Percentiles rank a stretch among this genome's conserved stretches.
phyloP scores from a whole-genome alignment of 2,888 invertebrate genomes.

The Protophormia terraenovae region DNA sequence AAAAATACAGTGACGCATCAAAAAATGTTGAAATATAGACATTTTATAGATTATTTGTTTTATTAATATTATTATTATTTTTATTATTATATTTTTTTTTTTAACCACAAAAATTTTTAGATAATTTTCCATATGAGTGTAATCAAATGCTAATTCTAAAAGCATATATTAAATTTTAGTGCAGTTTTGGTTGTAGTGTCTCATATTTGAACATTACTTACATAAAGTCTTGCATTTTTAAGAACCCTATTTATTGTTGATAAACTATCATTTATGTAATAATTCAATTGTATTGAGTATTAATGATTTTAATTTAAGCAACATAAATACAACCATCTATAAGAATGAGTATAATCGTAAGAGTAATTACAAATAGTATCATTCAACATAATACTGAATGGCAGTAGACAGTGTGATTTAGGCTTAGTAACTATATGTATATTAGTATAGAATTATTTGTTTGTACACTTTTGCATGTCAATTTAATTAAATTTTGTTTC shows the following conservation, averaged over 20 bases:
- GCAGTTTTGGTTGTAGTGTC: not conserved
- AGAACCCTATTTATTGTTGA: slow-evolving; percentile 28
- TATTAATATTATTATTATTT: too few relatives aligned
- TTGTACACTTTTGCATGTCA: slow-evolving; percentile 11
- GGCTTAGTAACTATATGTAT: not conserved
- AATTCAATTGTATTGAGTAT: slow-evolving; percentile 10
- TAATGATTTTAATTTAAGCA: slow-evolving; percentile 32
- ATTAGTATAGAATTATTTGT: slow-evolving; percentile 2
- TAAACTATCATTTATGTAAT: slow-evolving; percentile 46
- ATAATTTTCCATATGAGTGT: not conserved
- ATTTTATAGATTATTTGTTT: too few relatives aligned
- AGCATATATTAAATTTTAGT: not conserved
- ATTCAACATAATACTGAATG: slow-evolving; percentile 2
- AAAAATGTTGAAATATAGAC: too few relatives aligned
- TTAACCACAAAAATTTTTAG: too few relatives aligned
- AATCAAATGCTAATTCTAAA: not conserved
- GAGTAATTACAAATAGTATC: not conserved
- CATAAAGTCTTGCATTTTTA: not conserved
- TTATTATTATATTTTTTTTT: too few relatives aligned
- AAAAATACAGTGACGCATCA: too few relatives aligned
- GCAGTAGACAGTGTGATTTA: not conserved
- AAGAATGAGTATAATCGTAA: not conserved
- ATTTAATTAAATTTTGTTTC: slow-evolving; percentile 44
- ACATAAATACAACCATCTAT: not conserved
- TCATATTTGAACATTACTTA: not conserved